Evolutionary conservation across 2,113 vertebrate species (phyloP), one percentile per base, ranked within the genome.

Genomic region (Capreolus pygargus): DNA sequence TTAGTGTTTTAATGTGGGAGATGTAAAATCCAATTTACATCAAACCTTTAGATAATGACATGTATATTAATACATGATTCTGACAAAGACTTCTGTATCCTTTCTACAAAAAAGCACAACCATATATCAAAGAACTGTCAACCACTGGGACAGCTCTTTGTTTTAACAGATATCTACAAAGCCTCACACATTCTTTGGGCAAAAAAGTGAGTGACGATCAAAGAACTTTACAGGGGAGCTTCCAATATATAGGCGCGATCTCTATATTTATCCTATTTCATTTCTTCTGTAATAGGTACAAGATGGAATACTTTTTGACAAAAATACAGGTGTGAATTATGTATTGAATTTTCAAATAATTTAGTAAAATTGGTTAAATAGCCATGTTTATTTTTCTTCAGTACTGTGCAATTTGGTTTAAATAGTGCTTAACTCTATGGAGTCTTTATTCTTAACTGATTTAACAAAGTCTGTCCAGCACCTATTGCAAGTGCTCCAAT

Each of bases 91-190:
- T 60, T 96, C 86, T 78, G 47, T 97, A 91, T 94, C 91, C 67
- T 97, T 97, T 86, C 54, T 83, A 91, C n/a, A 94, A 91, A 94
- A 85, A 95, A 96, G 3, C 67, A 78, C 67, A 88, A 54, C 58
- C 55, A 7, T n/a, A 52, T 95, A 97, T 94, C 94, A 97, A 97
- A 98, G 93, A 93, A 39, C 23, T 15, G 58, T 76, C 93, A 93
- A 70, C 91, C 82, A 61, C 82, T 79, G 87, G 86, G 86, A 93
- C 36, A 91, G 76, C 25, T 39, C 87, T 98, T 97, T 97, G 97
- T 98, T 97, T 98, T 97, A 98, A 96, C 78, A 36, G 78, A 91
- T 96, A 83, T 95, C 19, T 13, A 89, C 70, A 96, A 97, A 98
- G 58, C 55, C 89, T 96, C 86, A 94, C 54, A 83, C 57, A 60